phyloP scores from a whole-genome alignment of 2,888 invertebrate species.

The Cephus nigrinus region DNA sequence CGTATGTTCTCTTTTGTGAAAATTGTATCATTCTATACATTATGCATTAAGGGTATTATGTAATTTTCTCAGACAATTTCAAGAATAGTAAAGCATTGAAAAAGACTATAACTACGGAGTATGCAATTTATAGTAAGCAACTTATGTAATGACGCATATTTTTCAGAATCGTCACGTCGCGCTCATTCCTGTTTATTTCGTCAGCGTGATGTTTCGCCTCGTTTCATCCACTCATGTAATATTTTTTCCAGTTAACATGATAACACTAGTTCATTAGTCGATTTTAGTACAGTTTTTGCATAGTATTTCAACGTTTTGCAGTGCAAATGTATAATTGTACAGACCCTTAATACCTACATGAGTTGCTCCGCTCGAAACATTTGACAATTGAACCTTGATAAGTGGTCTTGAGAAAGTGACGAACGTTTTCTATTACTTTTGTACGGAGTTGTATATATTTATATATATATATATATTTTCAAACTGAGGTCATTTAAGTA shows the following conservation, averaged over 20 bases:
- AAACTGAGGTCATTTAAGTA: neutral
- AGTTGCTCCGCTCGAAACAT: neutral
- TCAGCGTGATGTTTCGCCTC: neutral
- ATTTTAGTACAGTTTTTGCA: neutral
- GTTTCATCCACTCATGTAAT: neutral
- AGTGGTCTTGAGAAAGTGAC: neutral
- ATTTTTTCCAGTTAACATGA: neutral
- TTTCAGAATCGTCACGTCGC: conserved; percentile 13
- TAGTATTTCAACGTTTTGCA: neutral
- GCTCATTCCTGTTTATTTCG: conserved; percentile 1
- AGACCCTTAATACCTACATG: neutral
- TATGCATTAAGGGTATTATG: neutral
- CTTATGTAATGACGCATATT: neutral
- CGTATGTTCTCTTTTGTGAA: neutral
- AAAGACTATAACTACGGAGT: neutral
- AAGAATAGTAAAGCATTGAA: neutral
- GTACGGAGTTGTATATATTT: neutral
- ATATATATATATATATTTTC: neutral
- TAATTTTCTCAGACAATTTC: neutral
- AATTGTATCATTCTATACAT: neutral
- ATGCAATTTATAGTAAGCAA: neutral
- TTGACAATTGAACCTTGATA: neutral
- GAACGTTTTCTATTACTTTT: neutral
- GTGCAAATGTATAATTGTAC: neutral
- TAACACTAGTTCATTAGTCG: neutral